Evolutionary conservation across 2,888 invertebrate genomes (phyloP), one percentile per base, ranked within the genome.

Genomic region (Trichogramma dendrolimi): DNA sequence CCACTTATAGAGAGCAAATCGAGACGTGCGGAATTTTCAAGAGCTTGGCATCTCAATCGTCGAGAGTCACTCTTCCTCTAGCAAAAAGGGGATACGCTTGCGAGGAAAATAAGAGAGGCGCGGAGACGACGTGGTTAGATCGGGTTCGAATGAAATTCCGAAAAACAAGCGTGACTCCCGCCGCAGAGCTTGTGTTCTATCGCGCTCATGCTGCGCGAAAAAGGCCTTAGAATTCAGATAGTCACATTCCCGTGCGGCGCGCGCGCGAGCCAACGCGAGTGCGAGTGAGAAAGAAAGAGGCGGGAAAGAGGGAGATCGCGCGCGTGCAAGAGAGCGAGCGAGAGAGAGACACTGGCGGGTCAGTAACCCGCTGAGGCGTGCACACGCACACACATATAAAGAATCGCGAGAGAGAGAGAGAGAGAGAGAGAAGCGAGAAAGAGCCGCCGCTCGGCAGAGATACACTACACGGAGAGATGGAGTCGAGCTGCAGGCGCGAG

Each of bases 291-390:
- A 54, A 52, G 53, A 55, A 41, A 57, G 50, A 10, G 6, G 44
- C 52, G 48, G 47, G 5, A 42, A 61, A 49, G 40, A 50, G 55
- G 42, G 44, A 57, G 49, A 40, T 57, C 48, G 43, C 58, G 11
- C 8, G 56, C 58, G 5, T 5, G 4, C 8, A 27, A 5, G 6
- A 10, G 48, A n/a, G 14, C 6, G 5, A 48, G 48, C 48, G 14
- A 48, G 11, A 48, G 11, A 48, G n/a, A 7, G 38, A 46, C 49
- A 42, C 27, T 27, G 27, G 41, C 54, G 6, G 14, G 11, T 41
- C 52, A 41, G n/a, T 4, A 11, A 42, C 41, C 42, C 52, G 10
- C 52, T 53, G 14, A 14, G 6, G 10, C 39, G 53, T 27, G 53
- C n/a, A 53, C 11, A 27, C 7, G 10, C 42, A 14, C 7, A 40